Conservation (phyloP, 1,140 invertebrate species). For the Drosophila mayri region DNA sequence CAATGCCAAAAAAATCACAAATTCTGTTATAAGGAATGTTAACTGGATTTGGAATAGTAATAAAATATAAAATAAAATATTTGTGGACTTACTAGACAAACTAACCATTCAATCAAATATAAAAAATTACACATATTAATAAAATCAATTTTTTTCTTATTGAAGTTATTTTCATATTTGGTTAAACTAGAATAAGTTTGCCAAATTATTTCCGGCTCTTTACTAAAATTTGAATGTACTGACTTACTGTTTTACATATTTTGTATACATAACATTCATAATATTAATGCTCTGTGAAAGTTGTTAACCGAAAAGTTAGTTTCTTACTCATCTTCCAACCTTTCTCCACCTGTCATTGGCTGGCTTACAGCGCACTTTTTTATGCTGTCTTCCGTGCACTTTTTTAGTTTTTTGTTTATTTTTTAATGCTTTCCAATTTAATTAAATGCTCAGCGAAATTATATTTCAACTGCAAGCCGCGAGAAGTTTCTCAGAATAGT, state of each 20-base stretch:
- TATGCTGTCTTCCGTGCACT: slow-evolving; percentile 12
- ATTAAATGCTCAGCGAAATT: slow-evolving; percentile 66
- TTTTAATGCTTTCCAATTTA: slow-evolving; percentile 58
- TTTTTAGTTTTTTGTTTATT: not conserved
- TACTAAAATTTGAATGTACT: no score
- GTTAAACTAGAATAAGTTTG: no score
- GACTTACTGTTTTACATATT: no score
- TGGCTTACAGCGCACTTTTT: not conserved
- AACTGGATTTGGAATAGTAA: not conserved
- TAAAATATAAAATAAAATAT: no score
- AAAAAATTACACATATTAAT: not conserved
- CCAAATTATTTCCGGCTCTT: no score
- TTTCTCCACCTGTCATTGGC: not conserved
- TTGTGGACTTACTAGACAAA: no score
- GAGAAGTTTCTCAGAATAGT: slow-evolving; percentile 57
- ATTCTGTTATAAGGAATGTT: not conserved
- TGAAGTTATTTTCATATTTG: not conserved
- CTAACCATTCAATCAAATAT: not conserved
- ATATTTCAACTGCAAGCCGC: slow-evolving; percentile 53
- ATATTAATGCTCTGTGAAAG: not conserved
- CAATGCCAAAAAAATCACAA: not conserved
- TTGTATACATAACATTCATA: not conserved
- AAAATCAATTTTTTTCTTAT: not conserved
- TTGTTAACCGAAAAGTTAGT: not conserved
- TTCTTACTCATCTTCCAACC: not conserved